Evolutionary conservation across 2,888 invertebrate genomes (phyloP).

Genomic region (Meiosimyza platycephala): DNA sequence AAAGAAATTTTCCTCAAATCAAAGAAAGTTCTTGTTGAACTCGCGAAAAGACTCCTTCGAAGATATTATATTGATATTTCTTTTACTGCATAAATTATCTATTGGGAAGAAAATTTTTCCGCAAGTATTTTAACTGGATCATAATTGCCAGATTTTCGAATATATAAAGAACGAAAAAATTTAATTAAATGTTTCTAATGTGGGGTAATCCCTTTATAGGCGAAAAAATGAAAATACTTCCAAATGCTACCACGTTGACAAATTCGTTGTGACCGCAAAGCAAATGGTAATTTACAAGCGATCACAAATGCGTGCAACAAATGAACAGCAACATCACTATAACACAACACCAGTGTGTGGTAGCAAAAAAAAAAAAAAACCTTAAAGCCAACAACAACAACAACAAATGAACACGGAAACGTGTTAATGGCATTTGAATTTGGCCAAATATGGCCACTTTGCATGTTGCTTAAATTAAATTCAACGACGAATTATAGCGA

Average conservation of each 20-base stretch:
- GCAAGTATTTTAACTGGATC: too few relatives aligned
- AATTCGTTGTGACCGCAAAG: conserved; percentile 35
- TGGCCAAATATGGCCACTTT: conserved; percentile 62
- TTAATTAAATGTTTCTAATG: too few relatives aligned
- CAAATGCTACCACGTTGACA: conserved; percentile 19
- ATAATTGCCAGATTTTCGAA: too few relatives aligned
- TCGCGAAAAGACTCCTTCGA: too few relatives aligned
- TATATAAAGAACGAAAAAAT: too few relatives aligned
- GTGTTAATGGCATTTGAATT: conserved; percentile 66
- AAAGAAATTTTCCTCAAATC: too few relatives aligned
- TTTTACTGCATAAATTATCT: too few relatives aligned
- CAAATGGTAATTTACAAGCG: conserved; percentile 48
- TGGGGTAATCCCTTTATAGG: too few relatives aligned
- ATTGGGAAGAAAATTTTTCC: too few relatives aligned
- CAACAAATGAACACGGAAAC: conserved; percentile 52
- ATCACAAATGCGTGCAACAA: conserved; percentile 52
- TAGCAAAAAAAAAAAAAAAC: conserved; percentile 40
- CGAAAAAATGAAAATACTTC: background rate
- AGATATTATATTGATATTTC: too few relatives aligned
- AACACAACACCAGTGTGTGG: conserved; percentile 33
- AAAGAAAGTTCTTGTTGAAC: too few relatives aligned
- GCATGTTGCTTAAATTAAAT: conserved; percentile 45
- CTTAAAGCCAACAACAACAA: conserved; percentile 36
- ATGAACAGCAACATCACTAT: conserved; percentile 43
- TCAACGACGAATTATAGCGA: conserved; percentile 37